Evolutionary conservation across 2,113 vertebrate species (phyloP), one percentile per base, ranked within the genome.

Genomic region (Sturnus vulgaris): DNA sequence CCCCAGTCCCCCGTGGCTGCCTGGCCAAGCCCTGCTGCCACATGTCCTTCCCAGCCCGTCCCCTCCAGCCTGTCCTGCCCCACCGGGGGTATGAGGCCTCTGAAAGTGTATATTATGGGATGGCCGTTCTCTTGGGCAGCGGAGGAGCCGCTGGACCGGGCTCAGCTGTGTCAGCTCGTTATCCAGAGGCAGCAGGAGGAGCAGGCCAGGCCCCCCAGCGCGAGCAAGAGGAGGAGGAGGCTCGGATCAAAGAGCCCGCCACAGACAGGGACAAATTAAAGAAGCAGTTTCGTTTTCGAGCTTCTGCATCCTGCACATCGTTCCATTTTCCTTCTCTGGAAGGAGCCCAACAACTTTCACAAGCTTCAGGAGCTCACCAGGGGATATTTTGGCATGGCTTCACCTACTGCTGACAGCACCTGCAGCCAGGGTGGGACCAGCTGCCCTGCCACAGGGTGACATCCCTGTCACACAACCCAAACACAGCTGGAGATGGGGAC

Each of bases 151-250:
- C 77, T 98, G 91, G 92, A 86, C 59, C 73, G 92, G 2, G 6
- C 1, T 9, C 69, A n/a, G 52, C 91, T 98, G 12, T 46, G 49
- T 10, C 77, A 88, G 72, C 28, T 98, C 64, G 1, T 97, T 11
- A 19, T 95, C 7, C 82, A 24, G 53, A 66, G 10, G 12, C 13
- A 1, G 2, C 4, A 88, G 73, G 49, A 85, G 71, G 16, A 92
- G 35, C 1, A 3, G 79, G 28, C 22, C 66, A 80, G 4, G 0
- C 11, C 76, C 0, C 0, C 11, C 2, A 2, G 44, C 27, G 2
- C 0, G 0, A 33, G 35, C 10, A 91, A 4, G 86, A 93, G 10
- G 55, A 55, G 39, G 57, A 92, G 12, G 49, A 53, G 27, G 1
- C 9, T 9, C 2, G 11, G 3, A 0, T 37, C n/a, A 3, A 37